Evolutionary conservation across 2,888 invertebrate genomes (phyloP), one percentile per base, ranked within the genome.

Genomic region (Gortyna flavago): DNA sequence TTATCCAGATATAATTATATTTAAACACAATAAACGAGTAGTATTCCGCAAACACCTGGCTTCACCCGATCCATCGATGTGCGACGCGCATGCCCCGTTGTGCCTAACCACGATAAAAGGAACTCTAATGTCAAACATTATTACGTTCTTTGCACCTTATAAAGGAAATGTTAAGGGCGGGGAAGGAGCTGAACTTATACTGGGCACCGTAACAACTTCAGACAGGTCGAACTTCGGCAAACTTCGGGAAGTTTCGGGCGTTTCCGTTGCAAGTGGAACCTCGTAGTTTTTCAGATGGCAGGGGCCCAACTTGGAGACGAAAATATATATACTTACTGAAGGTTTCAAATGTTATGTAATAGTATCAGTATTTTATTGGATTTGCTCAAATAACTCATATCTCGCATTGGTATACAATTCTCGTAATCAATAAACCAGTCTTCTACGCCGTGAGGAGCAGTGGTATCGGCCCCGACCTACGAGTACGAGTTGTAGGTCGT

Each of bases 61-160:
- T 88, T 85, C 80, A 77, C 76, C 85, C 85, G 81, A 84, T 79
- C 87, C 89, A 90, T 92, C 89, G 90, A 91, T 87, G 89, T 87
- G 80, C 84, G 83, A 59, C 85, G 93, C 94, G 94, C 94, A 94
- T 93, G 94, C 92, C 83, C 91, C 69, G 81, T 84, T 48, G 57
- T 74, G 64, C 13, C 29, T 32, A 72, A 88, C 94, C 93, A 92
- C 69, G 72, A 62, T 89, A 88, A 57, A 70, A 41, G 80, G 91
- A 91, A 75, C 91, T 80, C 87, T 81, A 72, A 83, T 80, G 64
- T 82, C 79, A 71, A 86, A 85, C 76, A 77, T 86, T 83, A 88
- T 85, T 83, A 87, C 85, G 84, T 87, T 88, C 70, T 90, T 87
- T 62, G 69, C 88, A 87, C 87, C 83, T 68, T 77, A 85, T 88